These are phyloP conservation scores for Sussaba pulchella DNA, from an alignment of 2,888 invertebrate species.

Conservation along the genomic window DNA sequence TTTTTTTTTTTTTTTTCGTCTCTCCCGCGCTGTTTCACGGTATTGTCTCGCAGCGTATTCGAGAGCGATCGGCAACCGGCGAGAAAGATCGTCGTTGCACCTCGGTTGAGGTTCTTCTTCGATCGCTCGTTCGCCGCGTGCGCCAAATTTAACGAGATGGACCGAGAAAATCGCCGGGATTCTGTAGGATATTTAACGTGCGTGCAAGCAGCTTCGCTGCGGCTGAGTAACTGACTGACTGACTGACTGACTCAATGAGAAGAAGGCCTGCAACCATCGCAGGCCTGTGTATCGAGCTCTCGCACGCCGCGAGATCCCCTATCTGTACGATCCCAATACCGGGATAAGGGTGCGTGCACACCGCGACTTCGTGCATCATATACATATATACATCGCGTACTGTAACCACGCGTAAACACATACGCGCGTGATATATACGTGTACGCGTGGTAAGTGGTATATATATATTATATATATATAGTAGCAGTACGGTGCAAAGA, in stretches of 20 bases:
- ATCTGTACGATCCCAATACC: conserved; percentile 72
- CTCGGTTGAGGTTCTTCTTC: conserved; percentile 27
- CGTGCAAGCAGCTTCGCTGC: conserved; percentile 77
- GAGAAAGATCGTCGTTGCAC: conserved; percentile 45
- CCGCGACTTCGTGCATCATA: conserved; percentile 27
- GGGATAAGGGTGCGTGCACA: conserved; percentile 80
- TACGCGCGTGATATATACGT: too few species aligned
- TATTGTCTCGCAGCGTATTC: too few species aligned
- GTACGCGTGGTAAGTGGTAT: not conserved
- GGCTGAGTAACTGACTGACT: conserved; percentile 81
- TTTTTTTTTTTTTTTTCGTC: conserved; percentile 8
- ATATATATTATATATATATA: conserved; percentile 1
- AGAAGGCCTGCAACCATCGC: conserved; percentile 68
- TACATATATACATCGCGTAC: conserved; percentile 10
- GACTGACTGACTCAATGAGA: conserved; percentile 82
- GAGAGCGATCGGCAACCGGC: conserved; percentile 52
- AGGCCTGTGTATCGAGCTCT: conserved; percentile 70
- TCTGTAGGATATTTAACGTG: conserved; percentile 54
- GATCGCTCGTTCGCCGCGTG: conserved; percentile 15
- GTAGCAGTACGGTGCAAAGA: conserved; percentile 13
- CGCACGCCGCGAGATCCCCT: conserved; percentile 78
- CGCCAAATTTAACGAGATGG: conserved; percentile 33
- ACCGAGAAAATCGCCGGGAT: not conserved
- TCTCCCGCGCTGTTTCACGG: conserved; percentile 26
- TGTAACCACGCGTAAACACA: too few species aligned